phyloP scores from a whole-genome alignment of 2,888 invertebrate genomes.

The Apamea monoglypha region DNA sequence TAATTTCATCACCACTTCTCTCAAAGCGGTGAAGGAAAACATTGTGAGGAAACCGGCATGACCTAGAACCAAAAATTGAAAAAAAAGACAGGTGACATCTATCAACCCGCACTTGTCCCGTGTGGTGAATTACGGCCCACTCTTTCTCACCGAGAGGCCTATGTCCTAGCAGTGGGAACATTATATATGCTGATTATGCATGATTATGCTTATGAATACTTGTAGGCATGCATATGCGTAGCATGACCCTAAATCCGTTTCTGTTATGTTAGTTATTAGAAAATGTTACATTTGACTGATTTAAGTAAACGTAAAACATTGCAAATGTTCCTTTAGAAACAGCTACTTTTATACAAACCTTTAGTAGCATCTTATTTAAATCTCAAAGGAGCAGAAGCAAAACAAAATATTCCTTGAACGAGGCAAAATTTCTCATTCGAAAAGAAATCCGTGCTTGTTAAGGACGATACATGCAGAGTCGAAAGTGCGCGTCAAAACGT shows the following conservation, averaged over 20 bases:
- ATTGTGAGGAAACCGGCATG: neutral
- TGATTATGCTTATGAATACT: neutral
- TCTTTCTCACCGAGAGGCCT: neutral
- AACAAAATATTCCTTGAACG: conserved; percentile 71
- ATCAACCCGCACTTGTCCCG: neutral
- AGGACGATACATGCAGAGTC: conserved; percentile 74
- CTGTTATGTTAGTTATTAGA: neutral
- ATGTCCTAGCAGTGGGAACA: neutral
- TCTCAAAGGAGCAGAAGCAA: conserved; percentile 60
- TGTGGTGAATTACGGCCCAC: neutral
- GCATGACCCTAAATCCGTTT: neutral
- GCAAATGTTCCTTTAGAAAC: neutral
- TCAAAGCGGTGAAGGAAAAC: neutral
- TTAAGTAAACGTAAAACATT: neutral
- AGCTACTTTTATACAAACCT: conserved; percentile 26
- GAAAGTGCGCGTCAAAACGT: conserved; percentile 76
- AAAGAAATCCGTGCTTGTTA: conserved; percentile 73
- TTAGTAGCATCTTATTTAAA: conserved; percentile 43
- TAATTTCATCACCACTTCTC: neutral
- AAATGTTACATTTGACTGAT: neutral
- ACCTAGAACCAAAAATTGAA: too few species aligned
- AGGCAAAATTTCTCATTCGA: conserved; percentile 70
- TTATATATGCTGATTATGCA: too few species aligned
- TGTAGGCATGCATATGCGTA: neutral
- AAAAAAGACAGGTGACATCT: too few species aligned